Evolutionary conservation across 2,888 invertebrate species (phyloP).

Genomic region (Scaptomyza cyrtandrae): DNA sequence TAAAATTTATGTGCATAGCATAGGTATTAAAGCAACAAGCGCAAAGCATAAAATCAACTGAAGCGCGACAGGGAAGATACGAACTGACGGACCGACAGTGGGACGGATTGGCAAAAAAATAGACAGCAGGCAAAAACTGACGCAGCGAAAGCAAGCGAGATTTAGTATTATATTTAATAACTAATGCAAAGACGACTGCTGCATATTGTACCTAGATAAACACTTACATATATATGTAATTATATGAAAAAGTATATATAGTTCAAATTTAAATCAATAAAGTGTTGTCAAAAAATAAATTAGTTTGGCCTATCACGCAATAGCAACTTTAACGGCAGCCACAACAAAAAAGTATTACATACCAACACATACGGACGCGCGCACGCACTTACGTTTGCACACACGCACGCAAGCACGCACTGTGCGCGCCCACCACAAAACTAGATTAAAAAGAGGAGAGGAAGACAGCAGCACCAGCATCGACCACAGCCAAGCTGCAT

Average conservation of each 20-base stretch:
- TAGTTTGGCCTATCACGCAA: slow-evolving; percentile 48
- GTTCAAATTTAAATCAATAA: slow-evolving; percentile 47
- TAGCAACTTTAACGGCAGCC: slow-evolving; percentile 6
- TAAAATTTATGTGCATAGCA: slow-evolving; percentile 19
- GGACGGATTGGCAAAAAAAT: slow-evolving; percentile 19
- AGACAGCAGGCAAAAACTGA: slow-evolving; percentile 17
- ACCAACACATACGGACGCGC: slow-evolving; percentile 25
- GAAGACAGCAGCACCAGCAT: slow-evolving; percentile 10
- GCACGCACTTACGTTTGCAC: slow-evolving; percentile 7
- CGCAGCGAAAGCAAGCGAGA: slow-evolving; percentile 52
- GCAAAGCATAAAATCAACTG: slow-evolving; percentile 50
- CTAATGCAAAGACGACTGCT: slow-evolving; percentile 25
- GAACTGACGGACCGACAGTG: slow-evolving; percentile 25
- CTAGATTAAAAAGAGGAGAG: slow-evolving; percentile 10
- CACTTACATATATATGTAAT: slow-evolving; percentile 4
- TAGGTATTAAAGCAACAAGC: slow-evolving; percentile 19
- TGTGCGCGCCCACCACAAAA: slow-evolving; percentile 31
- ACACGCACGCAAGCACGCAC: slow-evolving; percentile 42
- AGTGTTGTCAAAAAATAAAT: slow-evolving; percentile 10
- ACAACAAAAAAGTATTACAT: slow-evolving; percentile 45
- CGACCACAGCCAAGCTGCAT: slow-evolving; percentile 24
- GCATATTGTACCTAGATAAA: slow-evolving; percentile 17
- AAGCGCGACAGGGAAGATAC: slow-evolving; percentile 52
- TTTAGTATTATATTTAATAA: slow-evolving; percentile 32
- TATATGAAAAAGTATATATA: slow-evolving; percentile 5